These are phyloP conservation scores for Phataginus tricuspis DNA, from an alignment of 2,797 vertebrate genomes.

Conservation along the genomic window DNA sequence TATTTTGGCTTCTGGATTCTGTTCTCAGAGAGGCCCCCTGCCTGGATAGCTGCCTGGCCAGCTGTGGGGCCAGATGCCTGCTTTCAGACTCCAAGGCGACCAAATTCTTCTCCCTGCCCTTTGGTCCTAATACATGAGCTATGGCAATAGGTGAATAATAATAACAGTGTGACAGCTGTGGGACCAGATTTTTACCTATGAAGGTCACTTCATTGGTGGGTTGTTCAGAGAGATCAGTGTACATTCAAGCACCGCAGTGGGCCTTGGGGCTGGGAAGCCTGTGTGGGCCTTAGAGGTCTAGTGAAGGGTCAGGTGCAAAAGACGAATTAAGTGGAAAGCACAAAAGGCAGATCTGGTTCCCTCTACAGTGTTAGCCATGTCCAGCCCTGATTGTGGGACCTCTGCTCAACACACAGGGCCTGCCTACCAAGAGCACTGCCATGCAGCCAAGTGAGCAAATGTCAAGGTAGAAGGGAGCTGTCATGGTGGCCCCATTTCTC, in stretches of 20 bases:
- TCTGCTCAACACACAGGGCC: not conserved
- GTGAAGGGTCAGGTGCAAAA: not conserved
- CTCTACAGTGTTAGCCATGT: not conserved
- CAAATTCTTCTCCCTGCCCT: not conserved
- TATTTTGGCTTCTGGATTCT: conserved; percentile 60
- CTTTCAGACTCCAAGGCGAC: conserved; percentile 64
- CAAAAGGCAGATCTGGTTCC: not conserved
- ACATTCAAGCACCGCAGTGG: not conserved
- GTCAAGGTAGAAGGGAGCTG: not conserved
- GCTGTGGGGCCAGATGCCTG: conserved; percentile 69
- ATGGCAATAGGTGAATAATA: not conserved
- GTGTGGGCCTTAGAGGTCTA: not conserved
- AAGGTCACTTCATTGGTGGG: not conserved
- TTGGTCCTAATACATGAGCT: not conserved
- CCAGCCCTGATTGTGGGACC: not conserved
- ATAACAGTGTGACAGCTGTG: not conserved
- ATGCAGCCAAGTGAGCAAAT: not conserved
- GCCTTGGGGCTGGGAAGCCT: not conserved
- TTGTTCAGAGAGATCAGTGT: not conserved
- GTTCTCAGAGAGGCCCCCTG: conserved; percentile 45
- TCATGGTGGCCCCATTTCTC: not conserved
- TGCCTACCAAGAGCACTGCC: not conserved
- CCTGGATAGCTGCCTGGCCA: conserved; percentile 53
- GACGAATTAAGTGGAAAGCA: not conserved
- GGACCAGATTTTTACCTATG: not conserved